Conservation (phyloP, 2,888 invertebrate genomes). For the Geotrupes spiniger region DNA sequence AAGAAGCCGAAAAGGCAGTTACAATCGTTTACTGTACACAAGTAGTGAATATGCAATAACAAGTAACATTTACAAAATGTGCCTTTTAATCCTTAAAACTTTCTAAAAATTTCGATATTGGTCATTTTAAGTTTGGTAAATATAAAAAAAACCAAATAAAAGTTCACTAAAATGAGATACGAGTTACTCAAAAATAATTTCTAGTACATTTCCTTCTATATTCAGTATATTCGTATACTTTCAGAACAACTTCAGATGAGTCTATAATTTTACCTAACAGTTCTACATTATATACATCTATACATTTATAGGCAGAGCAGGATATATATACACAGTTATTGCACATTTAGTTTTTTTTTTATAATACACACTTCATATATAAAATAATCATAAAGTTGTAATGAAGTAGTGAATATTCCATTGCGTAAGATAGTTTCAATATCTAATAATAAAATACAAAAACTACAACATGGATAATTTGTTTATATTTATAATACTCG, state of each 20-base stretch:
- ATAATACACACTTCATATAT: slow-evolving; percentile 6
- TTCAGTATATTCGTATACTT: slow-evolving; percentile 44
- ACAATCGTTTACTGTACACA: slow-evolving; percentile 51
- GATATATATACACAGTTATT: slow-evolving; percentile 49
- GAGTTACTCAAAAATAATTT: no score
- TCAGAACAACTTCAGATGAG: slow-evolving; percentile 36
- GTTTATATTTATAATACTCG: slow-evolving; percentile 2
- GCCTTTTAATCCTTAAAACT: neutral
- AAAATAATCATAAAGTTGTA: slow-evolving; percentile 7
- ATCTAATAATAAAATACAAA: slow-evolving; percentile 6
- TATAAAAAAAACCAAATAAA: no score
- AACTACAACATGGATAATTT: slow-evolving; percentile 7
- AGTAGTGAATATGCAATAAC: slow-evolving; percentile 49
- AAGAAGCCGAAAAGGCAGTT: slow-evolving; percentile 49
- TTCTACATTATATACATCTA: slow-evolving; percentile 45
- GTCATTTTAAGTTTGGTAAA: no score
- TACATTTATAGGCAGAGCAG: slow-evolving; percentile 47
- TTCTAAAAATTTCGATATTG: no score
- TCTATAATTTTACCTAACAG: slow-evolving; percentile 27
- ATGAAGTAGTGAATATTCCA: slow-evolving; percentile 9
- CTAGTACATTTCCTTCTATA: slow-evolving; percentile 5
- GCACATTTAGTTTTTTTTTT: slow-evolving; percentile 41
- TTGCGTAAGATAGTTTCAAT: neutral
- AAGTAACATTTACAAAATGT: slow-evolving; percentile 43
- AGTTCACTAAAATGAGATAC: no score